Evolutionary conservation across 2,113 vertebrate species (phyloP), one percentile per base, ranked within the genome.

Genomic region (Romanogobio albipinnatus): DNA sequence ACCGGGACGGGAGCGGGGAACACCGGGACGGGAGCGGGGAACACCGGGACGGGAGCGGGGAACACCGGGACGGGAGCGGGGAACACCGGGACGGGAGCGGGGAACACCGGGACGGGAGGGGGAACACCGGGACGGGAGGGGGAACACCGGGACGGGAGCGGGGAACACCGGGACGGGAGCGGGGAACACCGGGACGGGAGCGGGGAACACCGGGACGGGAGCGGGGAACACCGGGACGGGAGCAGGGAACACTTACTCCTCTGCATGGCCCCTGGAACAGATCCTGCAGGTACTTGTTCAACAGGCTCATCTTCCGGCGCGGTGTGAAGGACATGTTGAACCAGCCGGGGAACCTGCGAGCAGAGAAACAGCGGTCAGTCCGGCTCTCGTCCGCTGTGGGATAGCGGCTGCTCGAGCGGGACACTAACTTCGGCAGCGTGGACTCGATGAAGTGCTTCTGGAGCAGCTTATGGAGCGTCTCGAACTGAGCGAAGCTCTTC

Each of bases 261-360:
- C 90, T 93, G 86, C 93, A 93, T 0, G 92, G 94, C 68, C 95
- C 95, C 29, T 93, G 92, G 82, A 97, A 93, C 26, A 97, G 92
- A 88, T 95, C 90, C 71, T 95, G 95, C 70, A 96, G 88, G 74
- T 97, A 97, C 68, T 91, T 91, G 88, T 96, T 97, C 59, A 97
- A 92, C 83, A 93, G 89, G 84, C 88, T 87, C 92, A 96, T 94
- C 90, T 91, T 95, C 81, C 86, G 95, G 78, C 88, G 13, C 76
- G 93, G 39, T 71, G 84, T 92, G 39, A 95, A 95, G 19, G 95
- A 95, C 87, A 95, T 87, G 70, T 93, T 90, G 89, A 91, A 94
- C 49, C 95, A 94, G 9, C 88, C 84, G 0, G 96, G 97, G 92
- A 97, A 97, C 82, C 97, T 97, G 81, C 36, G 64, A 73, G 53